Evolutionary conservation across 1,140 invertebrate species (phyloP), one percentile per base, ranked within the genome.

Genomic region (Papilio xuthus): DNA sequence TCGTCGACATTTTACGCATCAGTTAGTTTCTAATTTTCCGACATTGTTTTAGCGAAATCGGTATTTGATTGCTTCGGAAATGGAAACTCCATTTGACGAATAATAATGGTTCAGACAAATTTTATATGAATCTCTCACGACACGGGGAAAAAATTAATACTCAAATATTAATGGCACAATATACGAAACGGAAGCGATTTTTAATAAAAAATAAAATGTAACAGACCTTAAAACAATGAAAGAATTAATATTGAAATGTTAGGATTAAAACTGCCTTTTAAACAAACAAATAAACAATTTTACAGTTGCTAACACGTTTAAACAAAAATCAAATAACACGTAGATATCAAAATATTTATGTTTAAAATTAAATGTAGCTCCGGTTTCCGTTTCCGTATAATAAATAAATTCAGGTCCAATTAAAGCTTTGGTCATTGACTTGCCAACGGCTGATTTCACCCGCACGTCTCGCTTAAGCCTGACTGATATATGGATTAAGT

Each of bases 21-120:
- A 88, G 69, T 84, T 79, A 80, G 76, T 87, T 89, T 90, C 86
- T 89, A 90, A 90, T 90, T 90, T 88, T 86, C 84, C 81, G 80
- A 86, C 85, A 86, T 88, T 90, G 86, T 89, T 86, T 85, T 79
- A 84, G 80, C 73, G 82, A 86, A 89, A 89, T 87, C 84, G 85
- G 82, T 86, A 85, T 87, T 88, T 89, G 86, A 89, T 88, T 85
- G 85, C 81, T 80, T 84, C 70, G 70, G 70, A 44, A 44, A 72
- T 72, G 37, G 70, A 72, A 47, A 47, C 70, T 72, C 70, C 70
- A 70, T 41, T 41, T 70, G 67, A 63, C 23, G 26, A 63, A 63
- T 63, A 63, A 63, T 28, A 63, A 26, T 12, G 26, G 60, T 63
- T 63, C 26, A 23, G 60, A 26, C 23, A 63, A 63, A 13, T 63